Evolutionary conservation across 2,113 vertebrate species (phyloP).

Genomic region (Rissa tridactyla): DNA sequence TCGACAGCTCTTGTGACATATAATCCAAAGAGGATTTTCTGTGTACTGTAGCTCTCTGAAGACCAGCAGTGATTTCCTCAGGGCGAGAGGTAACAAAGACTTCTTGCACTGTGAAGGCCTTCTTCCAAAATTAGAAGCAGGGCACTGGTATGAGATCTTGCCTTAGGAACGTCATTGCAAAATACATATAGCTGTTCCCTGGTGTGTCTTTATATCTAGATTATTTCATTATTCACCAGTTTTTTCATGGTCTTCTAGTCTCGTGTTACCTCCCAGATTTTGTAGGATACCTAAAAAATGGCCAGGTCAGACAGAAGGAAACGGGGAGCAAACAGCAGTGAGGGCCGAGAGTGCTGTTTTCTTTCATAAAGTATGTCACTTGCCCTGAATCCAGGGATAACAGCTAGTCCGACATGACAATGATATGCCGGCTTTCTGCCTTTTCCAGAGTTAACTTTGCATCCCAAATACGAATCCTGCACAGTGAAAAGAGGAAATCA

Average conservation of each 20-base stretch:
- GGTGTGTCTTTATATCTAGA: neutral
- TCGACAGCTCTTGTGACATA: neutral
- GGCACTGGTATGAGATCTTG: neutral
- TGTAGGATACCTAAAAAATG: neutral
- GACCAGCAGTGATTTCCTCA: neutral
- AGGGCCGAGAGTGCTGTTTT: neutral
- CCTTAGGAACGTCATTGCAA: neutral
- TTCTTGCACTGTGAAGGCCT: neutral
- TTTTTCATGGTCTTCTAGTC: neutral
- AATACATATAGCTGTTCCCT: neutral
- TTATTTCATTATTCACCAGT: neutral
- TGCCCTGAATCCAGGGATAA: neutral
- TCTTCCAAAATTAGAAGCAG: neutral
- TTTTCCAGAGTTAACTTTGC: neutral
- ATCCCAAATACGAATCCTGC: neutral
- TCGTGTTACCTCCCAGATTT: neutral
- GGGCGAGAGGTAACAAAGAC: neutral
- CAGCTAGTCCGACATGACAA: neutral
- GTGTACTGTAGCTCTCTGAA: neutral
- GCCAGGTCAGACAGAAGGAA: neutral
- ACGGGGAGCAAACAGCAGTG: neutral
- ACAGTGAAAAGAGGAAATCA: constrained; percentile 8
- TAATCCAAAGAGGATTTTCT: neutral
- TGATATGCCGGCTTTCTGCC: neutral
- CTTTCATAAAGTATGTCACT: neutral